These are phyloP conservation scores for Oasisia sp. DNA, from an alignment of 2,888 invertebrate genomes.

Conservation along the genomic window DNA sequence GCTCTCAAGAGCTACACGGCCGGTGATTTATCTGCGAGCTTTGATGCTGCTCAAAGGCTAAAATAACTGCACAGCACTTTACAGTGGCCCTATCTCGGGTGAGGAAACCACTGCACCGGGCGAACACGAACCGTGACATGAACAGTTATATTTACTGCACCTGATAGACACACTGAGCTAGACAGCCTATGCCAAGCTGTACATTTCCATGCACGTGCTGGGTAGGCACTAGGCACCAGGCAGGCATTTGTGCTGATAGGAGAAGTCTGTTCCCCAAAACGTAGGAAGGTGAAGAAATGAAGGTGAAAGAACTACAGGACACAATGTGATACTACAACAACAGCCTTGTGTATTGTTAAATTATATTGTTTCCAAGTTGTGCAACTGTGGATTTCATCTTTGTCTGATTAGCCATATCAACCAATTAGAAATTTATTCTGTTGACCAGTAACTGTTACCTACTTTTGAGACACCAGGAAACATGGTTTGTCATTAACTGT, in stretches of 20 bases:
- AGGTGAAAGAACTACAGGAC: background rate
- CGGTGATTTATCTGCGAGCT: background rate
- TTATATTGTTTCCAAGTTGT: background rate
- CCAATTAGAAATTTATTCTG: background rate
- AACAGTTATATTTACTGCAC: background rate
- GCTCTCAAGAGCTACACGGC: background rate
- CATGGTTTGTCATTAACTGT: background rate
- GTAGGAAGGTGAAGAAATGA: background rate
- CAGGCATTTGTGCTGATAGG: background rate
- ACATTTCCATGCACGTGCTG: background rate
- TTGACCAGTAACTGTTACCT: background rate
- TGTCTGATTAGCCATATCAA: background rate
- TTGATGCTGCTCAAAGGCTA: conserved; percentile 11
- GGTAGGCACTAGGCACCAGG: background rate
- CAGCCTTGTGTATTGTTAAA: background rate
- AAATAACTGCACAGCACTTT: conserved; percentile 17
- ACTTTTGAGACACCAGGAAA: background rate
- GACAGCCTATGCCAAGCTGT: background rate
- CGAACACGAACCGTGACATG: background rate
- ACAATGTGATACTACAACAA: background rate
- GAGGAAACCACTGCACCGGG: background rate
- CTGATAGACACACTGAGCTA: background rate
- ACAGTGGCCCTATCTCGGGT: background rate
- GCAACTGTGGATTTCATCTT: background rate
- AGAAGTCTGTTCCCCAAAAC: background rate